Evolutionary conservation across 2,888 invertebrate species (phyloP), one percentile per base, ranked within the genome.

Genomic region (Diplazon laetatorius): DNA sequence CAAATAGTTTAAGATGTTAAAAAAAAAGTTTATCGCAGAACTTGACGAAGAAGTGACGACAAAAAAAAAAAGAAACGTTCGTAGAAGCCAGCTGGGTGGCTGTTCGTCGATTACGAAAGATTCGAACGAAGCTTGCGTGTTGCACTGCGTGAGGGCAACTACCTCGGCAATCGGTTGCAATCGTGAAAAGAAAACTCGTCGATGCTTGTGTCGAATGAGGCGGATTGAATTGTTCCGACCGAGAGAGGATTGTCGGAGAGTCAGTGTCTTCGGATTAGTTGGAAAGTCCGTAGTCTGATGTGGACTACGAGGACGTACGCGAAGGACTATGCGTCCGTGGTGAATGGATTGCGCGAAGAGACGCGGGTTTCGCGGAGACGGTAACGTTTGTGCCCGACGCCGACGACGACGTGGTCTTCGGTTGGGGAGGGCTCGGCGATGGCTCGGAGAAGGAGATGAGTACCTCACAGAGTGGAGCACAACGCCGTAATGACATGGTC

Each of bases 401-500:
- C 73, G 82, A 65, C 44, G 60, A 60, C 30, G 50, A 57, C 8
- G 44, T n/a, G 42, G n/a, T 59, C 78, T 70, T 63, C 66, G 75
- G 39, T 62, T 68, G 68, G 81, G 78, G 76, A 48, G 72, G 77
- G 65, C 68, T 71, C 60, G 57, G 82, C 62, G 50, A 68, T 60
- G 63, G 73, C 63, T 72, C 68, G 71, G 78, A 81, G 83, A 81
- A 78, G 80, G 81, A 81, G 82, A 72, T 74, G 39, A 48, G 76
- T 62, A 75, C 78, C 89, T 90, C 85, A 85, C 89, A 83, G 88
- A 87, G 86, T 88, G 86, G 88, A 89, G 90, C 87, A 88, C 90
- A 88, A 88, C 88, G 87, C 85, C 86, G 89, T 91, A 91, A 90
- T 91, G 90, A 90, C 89, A 90, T 90, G 90, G 88, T 90, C 91